These are phyloP conservation scores for Talpa occidentalis DNA, from an alignment of 2,113 vertebrate species.

Conservation along the genomic window DNA sequence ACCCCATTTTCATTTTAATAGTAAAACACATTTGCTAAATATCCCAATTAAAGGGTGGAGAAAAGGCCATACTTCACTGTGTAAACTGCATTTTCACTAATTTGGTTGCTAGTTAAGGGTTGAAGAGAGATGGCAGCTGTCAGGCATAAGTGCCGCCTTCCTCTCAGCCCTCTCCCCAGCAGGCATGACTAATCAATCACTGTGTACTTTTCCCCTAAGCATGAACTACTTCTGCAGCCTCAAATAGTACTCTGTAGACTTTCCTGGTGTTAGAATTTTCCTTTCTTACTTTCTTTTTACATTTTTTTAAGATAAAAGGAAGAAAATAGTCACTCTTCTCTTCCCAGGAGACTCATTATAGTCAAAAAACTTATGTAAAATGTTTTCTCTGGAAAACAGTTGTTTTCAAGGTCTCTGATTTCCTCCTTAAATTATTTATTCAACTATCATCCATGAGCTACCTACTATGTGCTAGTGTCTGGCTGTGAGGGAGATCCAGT, in stretches of 20 bases:
- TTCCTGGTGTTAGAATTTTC: neutral
- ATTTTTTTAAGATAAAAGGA: neutral
- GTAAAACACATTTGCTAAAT: slow-evolving; percentile 69
- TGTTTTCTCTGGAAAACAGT: neutral
- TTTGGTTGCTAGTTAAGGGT: neutral
- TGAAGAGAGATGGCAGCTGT: neutral
- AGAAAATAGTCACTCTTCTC: slow-evolving; percentile 14
- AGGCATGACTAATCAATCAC: slow-evolving; percentile 69
- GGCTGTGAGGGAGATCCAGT: neutral
- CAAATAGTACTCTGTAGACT: neutral
- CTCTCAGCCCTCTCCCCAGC: neutral
- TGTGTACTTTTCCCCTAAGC: fast-evolving
- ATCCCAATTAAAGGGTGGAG: slow-evolving; percentile 46
- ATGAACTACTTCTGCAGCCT: neutral
- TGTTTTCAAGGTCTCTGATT: slow-evolving; percentile 6
- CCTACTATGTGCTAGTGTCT: neutral
- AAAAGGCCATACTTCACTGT: slow-evolving; percentile 19
- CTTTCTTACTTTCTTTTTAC: neutral
- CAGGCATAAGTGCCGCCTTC: neutral
- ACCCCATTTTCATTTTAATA: slow-evolving; percentile 73
- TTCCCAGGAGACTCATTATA: neutral
- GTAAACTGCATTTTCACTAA: slow-evolving; percentile 23
- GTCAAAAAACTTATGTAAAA: neutral
- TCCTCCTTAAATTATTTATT: neutral
- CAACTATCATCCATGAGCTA: neutral